Conservation (phyloP, 2,888 invertebrate species). For the Conomelus anceps region DNA sequence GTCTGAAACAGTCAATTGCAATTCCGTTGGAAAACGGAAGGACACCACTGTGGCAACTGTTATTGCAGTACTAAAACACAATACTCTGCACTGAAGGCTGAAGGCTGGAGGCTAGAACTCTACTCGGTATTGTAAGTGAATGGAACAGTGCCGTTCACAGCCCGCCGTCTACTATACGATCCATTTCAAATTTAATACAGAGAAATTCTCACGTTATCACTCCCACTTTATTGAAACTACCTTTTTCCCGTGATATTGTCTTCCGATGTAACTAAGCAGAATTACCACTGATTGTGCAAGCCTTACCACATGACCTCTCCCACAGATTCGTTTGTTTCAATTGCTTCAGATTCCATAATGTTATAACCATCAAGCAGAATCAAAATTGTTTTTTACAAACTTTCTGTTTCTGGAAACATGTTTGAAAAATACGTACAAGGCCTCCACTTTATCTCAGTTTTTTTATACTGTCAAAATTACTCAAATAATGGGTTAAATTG, state of each 20-base stretch:
- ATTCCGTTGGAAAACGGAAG: neutral
- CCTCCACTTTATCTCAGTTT: too few species aligned
- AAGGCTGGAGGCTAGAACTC: too few species aligned
- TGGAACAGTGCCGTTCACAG: too few species aligned
- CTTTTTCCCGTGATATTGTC: neutral
- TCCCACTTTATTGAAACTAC: neutral
- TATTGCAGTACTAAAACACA: neutral
- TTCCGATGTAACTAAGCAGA: neutral
- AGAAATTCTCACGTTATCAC: neutral
- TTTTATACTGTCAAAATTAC: too few species aligned
- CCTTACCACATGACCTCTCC: neutral
- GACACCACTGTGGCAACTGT: neutral
- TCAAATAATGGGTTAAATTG: too few species aligned
- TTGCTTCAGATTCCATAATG: too few species aligned
- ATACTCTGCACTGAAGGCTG: neutral
- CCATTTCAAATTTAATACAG: neutral
- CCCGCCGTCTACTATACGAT: neutral
- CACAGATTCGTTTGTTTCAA: too few species aligned
- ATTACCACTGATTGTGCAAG: neutral
- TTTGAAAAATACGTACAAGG: too few species aligned
- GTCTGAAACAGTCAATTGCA: neutral
- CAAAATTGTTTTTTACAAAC: too few species aligned
- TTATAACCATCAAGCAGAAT: too few species aligned
- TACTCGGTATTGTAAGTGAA: neutral
- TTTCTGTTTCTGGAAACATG: too few species aligned